These are phyloP conservation scores for Scolopax rusticola DNA, from an alignment of 2,797 vertebrate genomes.

Conservation along the genomic window DNA sequence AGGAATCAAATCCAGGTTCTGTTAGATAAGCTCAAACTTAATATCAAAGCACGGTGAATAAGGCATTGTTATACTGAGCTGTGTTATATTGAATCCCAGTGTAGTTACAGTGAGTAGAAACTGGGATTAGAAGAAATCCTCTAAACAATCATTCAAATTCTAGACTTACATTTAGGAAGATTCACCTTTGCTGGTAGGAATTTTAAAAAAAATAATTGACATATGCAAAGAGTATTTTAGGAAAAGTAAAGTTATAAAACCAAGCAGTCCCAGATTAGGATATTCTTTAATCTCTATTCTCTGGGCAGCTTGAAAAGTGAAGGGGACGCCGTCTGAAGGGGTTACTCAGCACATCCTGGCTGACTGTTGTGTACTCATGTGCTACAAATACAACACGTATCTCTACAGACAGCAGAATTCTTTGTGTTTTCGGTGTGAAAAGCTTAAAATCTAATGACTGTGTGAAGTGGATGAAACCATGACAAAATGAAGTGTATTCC, in stretches of 20 bases:
- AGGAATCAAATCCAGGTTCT: not conserved
- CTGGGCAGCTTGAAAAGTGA: not conserved
- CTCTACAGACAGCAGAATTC: not conserved
- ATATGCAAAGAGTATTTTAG: not conserved
- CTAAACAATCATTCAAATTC: not conserved
- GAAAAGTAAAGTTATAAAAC: not conserved
- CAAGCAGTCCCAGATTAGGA: not conserved
- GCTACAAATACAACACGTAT: accelerated
- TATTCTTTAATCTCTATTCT: accelerated
- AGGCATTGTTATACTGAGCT: not conserved
- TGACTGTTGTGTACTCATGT: not conserved
- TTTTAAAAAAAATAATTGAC: not conserved
- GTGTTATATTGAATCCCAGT: not conserved
- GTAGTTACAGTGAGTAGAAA: not conserved
- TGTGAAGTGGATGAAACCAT: not conserved
- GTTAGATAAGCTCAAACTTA: not conserved
- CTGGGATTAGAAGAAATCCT: not conserved
- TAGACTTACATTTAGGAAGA: not conserved
- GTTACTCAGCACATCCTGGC: not conserved
- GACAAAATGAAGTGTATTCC: not conserved
- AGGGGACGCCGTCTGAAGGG: not conserved
- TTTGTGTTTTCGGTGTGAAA: not conserved
- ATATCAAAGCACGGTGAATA: not conserved
- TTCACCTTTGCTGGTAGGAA: not conserved
- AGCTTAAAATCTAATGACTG: not conserved